Evolutionary conservation across 1,140 invertebrate genomes (phyloP).

Genomic region (Heliconius eleuchia): DNA sequence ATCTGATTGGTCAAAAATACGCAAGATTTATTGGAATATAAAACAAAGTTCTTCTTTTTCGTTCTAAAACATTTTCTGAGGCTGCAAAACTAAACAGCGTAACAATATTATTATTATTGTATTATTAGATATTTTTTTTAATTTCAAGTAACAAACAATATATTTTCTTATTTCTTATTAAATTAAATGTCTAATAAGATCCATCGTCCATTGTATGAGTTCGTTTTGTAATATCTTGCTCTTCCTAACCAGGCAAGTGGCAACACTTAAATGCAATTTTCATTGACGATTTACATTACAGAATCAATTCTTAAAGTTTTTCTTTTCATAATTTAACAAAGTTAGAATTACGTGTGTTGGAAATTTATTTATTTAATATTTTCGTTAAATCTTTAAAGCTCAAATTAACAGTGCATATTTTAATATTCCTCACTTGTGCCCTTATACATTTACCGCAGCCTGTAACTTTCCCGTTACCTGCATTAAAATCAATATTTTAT

Average conservation of each 20-base stretch:
- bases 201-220: background rate
- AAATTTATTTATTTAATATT: background rate
- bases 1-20: slow-evolving; percentile 1
- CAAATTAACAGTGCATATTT: background rate
- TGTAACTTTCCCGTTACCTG: slow-evolving; percentile 55
- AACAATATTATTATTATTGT: too few relatives aligned
- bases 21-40: background rate
- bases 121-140: background rate
- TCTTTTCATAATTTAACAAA: background rate
- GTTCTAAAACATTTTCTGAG: background rate
- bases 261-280: slow-evolving; percentile 3
- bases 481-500: slow-evolving; percentile 42
- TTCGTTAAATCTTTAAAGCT: background rate
- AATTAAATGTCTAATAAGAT: background rate
- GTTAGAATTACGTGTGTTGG: background rate
- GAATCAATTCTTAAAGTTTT: background rate
- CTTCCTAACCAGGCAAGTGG: background rate
- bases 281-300: slow-evolving; percentile 5
- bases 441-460: slow-evolving; percentile 33
- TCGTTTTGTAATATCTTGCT: background rate
- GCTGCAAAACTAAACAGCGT: background rate
- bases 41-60: background rate
- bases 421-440: slow-evolving; percentile 14
- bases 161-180: background rate
- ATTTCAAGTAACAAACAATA: background rate